Conservation (phyloP, 2,113 vertebrate species). For the Aldabrachelys gigantea region DNA sequence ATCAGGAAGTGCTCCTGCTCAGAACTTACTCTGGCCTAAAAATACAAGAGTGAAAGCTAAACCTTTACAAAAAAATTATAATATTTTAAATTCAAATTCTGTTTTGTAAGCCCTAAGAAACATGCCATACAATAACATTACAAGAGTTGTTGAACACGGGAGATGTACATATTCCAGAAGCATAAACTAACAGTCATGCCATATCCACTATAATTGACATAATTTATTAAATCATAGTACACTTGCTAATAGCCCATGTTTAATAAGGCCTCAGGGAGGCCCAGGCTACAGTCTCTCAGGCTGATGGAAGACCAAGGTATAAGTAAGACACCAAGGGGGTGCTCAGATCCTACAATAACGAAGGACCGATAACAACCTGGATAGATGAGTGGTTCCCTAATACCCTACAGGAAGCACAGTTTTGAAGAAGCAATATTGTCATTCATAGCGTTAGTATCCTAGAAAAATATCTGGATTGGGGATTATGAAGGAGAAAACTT, state of each 20-base stretch:
- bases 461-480: background rate
- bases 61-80: background rate
- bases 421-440: background rate
- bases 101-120: background rate
- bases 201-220: background rate
- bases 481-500: background rate
- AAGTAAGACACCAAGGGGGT: background rate
- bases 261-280: background rate
- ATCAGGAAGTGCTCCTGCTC: slow-evolving; percentile 96
- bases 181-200: background rate
- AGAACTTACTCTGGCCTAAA: slow-evolving; percentile 90
- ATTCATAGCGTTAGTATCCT: background rate
- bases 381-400: background rate
- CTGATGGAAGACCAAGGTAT: background rate
- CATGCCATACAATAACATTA: background rate
- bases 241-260: background rate
- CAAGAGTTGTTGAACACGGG: background rate
- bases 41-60: slow-evolving; percentile 4
- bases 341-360: background rate
- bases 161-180: background rate
- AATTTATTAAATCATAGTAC: background rate
- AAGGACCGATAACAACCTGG: background rate
- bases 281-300: background rate
- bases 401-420: background rate
- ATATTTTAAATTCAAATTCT: background rate